phyloP scores from a whole-genome alignment of 2,888 invertebrate genomes.

The Metopia argyrocephala region DNA sequence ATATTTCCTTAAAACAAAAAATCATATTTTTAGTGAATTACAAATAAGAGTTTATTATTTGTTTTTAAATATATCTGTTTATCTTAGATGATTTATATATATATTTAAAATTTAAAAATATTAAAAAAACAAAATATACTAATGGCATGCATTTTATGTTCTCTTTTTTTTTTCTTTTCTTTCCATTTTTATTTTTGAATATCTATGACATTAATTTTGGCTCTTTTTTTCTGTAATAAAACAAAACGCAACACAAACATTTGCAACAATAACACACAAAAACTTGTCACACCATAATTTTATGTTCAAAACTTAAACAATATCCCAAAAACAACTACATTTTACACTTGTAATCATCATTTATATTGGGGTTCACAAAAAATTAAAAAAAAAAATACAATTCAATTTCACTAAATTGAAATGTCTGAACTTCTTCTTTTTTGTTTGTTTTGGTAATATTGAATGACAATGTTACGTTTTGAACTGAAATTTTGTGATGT shows the following conservation, averaged over 20 bases:
- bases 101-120: background rate
- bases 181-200: conserved; percentile 74
- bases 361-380: background rate
- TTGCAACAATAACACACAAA: conserved; percentile 12
- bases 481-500: conserved; percentile 49
- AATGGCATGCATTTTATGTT: conserved; percentile 78
- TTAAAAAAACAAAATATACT: conserved; percentile 64
- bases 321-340: background rate
- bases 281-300: background rate
- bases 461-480: conserved; percentile 47
- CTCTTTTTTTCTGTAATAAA: background rate
- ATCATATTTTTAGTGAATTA: conserved; percentile 27
- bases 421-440: conserved; percentile 30
- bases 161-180: conserved; percentile 69
- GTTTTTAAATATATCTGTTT: conserved; percentile 9
- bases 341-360: background rate
- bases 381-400: background rate
- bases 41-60: background rate
- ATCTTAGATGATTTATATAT: conserved; percentile 47
- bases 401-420: conserved; percentile 12
- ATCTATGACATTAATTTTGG: conserved; percentile 63
- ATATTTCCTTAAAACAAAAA: conserved; percentile 58
- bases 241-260: conserved; percentile 33
- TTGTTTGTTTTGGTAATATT: conserved; percentile 28
- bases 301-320: background rate